Evolutionary conservation across 2,113 vertebrate genomes (phyloP).

Genomic region (Alosa alosa): DNA sequence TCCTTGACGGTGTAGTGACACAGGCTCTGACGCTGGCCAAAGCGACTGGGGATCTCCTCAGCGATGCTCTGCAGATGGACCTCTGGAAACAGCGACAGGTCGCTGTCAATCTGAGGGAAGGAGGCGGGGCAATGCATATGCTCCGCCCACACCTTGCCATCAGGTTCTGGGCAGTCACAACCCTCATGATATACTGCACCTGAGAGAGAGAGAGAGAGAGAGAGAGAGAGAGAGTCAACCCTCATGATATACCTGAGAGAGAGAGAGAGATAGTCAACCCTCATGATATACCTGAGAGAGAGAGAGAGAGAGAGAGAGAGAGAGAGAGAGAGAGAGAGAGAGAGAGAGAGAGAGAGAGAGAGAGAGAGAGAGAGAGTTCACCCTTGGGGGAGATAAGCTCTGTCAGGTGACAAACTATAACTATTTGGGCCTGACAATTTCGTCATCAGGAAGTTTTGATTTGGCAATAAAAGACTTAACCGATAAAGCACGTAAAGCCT

Average conservation of each 20-base stretch:
- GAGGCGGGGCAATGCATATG: conserved; percentile 84
- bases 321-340: too few species aligned
- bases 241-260: conserved; percentile 87
- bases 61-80: conserved; percentile 87
- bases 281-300: too few species aligned
- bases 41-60: conserved; percentile 85
- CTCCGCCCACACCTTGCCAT: conserved; percentile 76
- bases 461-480: too few species aligned
- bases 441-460: too few species aligned
- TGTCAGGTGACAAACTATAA: too few species aligned
- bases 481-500: too few species aligned
- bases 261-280: too few species aligned
- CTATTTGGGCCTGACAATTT: too few species aligned
- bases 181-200: conserved; percentile 92
- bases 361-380: too few species aligned
- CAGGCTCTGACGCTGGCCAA: conserved; percentile 91
- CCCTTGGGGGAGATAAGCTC: too few species aligned
- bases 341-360: too few species aligned
- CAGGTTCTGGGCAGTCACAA: conserved; percentile 86
- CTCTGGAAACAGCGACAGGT: conserved; percentile 75
- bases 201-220: conserved; percentile 47
- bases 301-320: too few species aligned
- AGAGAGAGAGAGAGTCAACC: conserved; percentile 89
- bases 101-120: conserved; percentile 85
- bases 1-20: conserved; percentile 97